Percentiles rank a stretch among this genome's conserved stretches.
These are phyloP conservation scores for Balaenoptera acutorostrata DNA, from an alignment of 2,113 vertebrate genomes.

Conservation along the genomic window DNA sequence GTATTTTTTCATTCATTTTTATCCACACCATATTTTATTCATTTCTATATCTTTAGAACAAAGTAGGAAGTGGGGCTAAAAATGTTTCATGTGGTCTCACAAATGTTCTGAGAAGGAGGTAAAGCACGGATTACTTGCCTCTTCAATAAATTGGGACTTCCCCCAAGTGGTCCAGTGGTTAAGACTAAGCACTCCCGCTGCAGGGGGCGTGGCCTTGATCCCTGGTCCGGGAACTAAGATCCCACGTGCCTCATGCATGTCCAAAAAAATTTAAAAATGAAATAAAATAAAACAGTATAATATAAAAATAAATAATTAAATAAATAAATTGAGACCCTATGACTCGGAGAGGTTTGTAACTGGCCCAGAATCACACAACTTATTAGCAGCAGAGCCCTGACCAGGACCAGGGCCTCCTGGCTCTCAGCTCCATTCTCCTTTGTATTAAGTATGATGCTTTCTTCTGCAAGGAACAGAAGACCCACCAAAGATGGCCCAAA, in stretches of 20 bases:
- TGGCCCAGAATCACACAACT: neutral
- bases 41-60: neutral
- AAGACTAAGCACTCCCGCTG: neutral
- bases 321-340: neutral
- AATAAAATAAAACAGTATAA: neutral
- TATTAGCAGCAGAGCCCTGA: neutral
- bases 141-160: neutral
- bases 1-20: neutral
- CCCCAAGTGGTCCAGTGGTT: neutral
- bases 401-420: neutral
- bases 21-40: neutral
- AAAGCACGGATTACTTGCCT: neutral
- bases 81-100: neutral
- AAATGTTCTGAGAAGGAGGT: neutral
- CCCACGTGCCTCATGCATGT: too few species aligned
- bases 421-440: neutral
- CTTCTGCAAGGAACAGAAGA: neutral
- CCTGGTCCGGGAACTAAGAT: neutral
- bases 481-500: neutral
- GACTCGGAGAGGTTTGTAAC: neutral
- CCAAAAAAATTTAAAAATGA: too few species aligned
- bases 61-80: neutral
- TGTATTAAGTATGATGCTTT: neutral
- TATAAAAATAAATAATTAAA: neutral
- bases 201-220: neutral